Conservation (phyloP, 2,888 invertebrate genomes). For the Drosophila silvestris region DNA sequence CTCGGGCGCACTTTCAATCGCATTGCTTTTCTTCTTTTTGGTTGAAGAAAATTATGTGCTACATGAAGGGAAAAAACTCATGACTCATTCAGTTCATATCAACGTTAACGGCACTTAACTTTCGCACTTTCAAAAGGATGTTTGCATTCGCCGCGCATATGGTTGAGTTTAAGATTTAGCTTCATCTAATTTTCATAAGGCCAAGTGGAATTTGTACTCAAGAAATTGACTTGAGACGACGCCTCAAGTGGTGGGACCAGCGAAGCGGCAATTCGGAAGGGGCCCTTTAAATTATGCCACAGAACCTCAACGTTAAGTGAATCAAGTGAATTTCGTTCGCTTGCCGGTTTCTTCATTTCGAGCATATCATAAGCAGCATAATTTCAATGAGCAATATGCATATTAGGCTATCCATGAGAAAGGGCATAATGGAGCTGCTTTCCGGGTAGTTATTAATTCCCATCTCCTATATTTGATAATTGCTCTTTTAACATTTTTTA, state of each 20-base stretch:
- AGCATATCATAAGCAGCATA: constrained; percentile 37
- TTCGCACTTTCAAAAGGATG: constrained; percentile 50
- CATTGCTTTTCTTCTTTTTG: constrained; percentile 19
- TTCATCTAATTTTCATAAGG: constrained; percentile 75
- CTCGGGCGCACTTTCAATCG: constrained; percentile 23
- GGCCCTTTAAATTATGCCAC: constrained; percentile 34
- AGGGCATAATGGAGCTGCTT: not conserved
- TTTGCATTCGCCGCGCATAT: constrained; percentile 28
- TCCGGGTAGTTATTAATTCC: not conserved
- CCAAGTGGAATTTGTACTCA: constrained; percentile 70
- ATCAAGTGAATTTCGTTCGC: constrained; percentile 49
- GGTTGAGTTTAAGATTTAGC: constrained; percentile 49
- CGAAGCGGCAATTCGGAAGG: constrained; percentile 26
- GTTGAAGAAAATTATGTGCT: constrained; percentile 52
- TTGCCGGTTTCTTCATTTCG: constrained; percentile 16
- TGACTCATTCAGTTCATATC: constrained; percentile 53
- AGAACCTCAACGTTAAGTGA: constrained; percentile 44
- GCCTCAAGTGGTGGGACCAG: constrained; percentile 58
- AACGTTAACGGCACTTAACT: constrained; percentile 72
- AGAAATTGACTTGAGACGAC: constrained; percentile 39
- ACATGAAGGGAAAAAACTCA: constrained; percentile 37
- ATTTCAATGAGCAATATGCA: constrained; percentile 46
- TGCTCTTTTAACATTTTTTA: not conserved
- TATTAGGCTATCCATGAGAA: constrained; percentile 12
- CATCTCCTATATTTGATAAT: not conserved